These are phyloP conservation scores for Cheilinus undulatus DNA, from an alignment of 2,113 vertebrate genomes.

Conservation along the genomic window DNA sequence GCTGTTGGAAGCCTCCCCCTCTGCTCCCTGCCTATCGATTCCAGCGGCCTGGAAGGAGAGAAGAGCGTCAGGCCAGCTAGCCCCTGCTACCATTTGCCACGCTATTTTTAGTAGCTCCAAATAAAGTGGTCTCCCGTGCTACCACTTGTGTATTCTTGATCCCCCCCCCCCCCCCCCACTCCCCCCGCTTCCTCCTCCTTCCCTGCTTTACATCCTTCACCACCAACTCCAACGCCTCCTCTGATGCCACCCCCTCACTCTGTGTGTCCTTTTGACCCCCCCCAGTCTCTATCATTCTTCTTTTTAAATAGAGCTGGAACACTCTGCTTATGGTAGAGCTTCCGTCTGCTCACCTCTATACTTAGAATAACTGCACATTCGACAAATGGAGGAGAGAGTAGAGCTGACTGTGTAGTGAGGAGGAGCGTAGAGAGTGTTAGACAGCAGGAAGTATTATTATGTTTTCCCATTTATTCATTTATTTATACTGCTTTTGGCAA, in stretches of 20 bases:
- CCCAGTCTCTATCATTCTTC: constrained; percentile 53
- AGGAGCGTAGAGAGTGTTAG: constrained; percentile 28
- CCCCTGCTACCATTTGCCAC: constrained; percentile 87
- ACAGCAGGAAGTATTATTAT: constrained; percentile 43
- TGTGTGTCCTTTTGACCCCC: constrained; percentile 70
- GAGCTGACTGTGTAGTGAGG: constrained; percentile 29
- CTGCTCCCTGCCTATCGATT: constrained; percentile 92
- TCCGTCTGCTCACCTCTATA: constrained; percentile 85
- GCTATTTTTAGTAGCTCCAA: constrained; percentile 92
- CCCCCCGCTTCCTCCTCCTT: constrained; percentile 26
- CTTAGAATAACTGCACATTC: constrained; percentile 84
- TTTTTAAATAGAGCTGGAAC: constrained; percentile 84
- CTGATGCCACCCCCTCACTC: constrained; percentile 56
- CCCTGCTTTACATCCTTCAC: constrained; percentile 70
- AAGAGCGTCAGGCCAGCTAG: constrained; percentile 64
- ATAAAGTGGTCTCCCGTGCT: constrained; percentile 91
- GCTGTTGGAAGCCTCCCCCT: constrained; percentile 90
- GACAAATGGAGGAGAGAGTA: constrained; percentile 30
- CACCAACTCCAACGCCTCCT: constrained; percentile 61
- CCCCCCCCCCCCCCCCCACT: constrained; percentile 36
- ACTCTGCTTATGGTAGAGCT: constrained; percentile 86
- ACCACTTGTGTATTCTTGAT: constrained; percentile 77
- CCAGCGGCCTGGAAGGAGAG: constrained; percentile 82
- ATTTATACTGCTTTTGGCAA: constrained; percentile 38
- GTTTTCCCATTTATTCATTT: constrained; percentile 50